These are phyloP conservation scores for Ateles fusciceps DNA, from an alignment of 2,797 vertebrate species.

Conservation along the genomic window DNA sequence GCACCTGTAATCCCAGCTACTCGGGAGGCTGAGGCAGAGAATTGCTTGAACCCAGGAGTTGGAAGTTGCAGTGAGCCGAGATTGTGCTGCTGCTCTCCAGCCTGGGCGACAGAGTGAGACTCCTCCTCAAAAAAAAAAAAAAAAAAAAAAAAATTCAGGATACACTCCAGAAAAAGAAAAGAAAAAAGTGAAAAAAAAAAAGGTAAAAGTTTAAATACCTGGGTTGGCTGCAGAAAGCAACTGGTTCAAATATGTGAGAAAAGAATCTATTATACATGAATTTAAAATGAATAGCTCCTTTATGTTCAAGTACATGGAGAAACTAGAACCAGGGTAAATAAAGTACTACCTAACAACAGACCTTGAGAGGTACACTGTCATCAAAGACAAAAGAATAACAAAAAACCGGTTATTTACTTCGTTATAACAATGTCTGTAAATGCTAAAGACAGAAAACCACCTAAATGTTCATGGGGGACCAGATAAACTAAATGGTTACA, in stretches of 20 bases:
- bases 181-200: neutral
- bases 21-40: too few relatives aligned
- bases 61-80: too few relatives aligned
- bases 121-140: too few relatives aligned
- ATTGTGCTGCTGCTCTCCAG: too few relatives aligned
- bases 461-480: neutral
- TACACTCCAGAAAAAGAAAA: too few relatives aligned
- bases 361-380: neutral
- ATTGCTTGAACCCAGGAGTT: too few relatives aligned
- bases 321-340: neutral
- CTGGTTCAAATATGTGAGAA: neutral
- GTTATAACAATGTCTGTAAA: neutral
- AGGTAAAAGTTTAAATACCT: neutral
- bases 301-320: neutral
- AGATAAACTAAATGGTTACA: neutral
- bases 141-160: too few relatives aligned
- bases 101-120: too few relatives aligned
- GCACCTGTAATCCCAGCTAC: too few relatives aligned
- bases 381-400: neutral
- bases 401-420: neutral
- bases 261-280: neutral
- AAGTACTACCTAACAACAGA: neutral
- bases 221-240: neutral
- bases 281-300: conserved; percentile 3
- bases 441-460: neutral